Base-by-base conservation (phyloP, 2,888 invertebrate species). In the Epistrophe grossulariae region DNA sequence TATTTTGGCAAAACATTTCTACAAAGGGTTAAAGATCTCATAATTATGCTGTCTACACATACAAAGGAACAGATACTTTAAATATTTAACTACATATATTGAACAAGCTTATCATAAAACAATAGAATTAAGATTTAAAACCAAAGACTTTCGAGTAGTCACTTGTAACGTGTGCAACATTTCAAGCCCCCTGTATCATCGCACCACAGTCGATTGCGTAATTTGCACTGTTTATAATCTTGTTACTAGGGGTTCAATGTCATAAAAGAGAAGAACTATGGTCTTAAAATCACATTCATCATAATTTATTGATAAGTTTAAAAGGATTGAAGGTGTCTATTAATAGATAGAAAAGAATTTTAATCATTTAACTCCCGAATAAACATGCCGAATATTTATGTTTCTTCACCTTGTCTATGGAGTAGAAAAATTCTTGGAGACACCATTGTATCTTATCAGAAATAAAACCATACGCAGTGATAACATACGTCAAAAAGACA, bases 391-490 rank as follows among this genome's bases (percentile, higher is more conserved):
- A 77, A 82, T 71, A 71, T 73, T 78, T 78, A 31, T 8, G 9
- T 17, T 55, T 43, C 35, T 72, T 40, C 15, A 59, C 11, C 4
- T 0, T 55, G 17, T 31, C 43, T 43, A 62, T 57, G 73, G 28
- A 50, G 35, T 64, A 24, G 24, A 24, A 24, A 24, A 24, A n/a
- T n/a, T 38, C 31, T 78, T 45, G 24, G 48, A 84, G 74, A 84
- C 43, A 70, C 57, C 11, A 45, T 50, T 62, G 35, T 79, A 79
- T 87, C 87, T 87, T 87, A 87, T 87, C 87, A 70, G 31, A 52
- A 79, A 60, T 3, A 66, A 48, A 62, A 50, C 38, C 19, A 55
- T 40, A 62, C 17, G 17, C 55, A 48, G n/a, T 76, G 87, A 87
- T 87, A 87, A 83, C 45, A 13, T 48, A 50, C 68, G 71, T 72